Evolutionary conservation across 2,113 vertebrate species (phyloP).

Genomic region (Pelodiscus sinensis): DNA sequence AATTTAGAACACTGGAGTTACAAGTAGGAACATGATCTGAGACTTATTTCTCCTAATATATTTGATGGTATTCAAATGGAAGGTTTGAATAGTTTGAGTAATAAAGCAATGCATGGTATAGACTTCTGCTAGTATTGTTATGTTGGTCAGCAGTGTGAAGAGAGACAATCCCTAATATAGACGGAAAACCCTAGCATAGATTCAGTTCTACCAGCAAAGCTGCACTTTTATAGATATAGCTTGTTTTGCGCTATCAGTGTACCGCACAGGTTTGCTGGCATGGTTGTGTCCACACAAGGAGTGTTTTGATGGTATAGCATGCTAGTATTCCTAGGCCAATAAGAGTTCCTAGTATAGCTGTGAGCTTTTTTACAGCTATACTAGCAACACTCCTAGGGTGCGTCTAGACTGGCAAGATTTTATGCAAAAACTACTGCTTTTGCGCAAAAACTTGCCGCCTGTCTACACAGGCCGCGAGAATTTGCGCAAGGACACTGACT

Average conservation of each 20-base stretch:
- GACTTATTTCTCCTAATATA: background rate
- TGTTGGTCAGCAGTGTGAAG: background rate
- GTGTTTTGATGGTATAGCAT: background rate
- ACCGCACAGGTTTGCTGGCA: background rate
- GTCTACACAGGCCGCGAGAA: no score
- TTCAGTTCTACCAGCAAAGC: background rate
- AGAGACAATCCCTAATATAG: background rate
- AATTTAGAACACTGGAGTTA: fast-evolving
- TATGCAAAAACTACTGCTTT: no score
- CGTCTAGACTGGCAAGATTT: no score
- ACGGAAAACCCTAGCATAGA: background rate
- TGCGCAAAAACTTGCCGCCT: no score
- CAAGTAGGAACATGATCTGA: fast-evolving
- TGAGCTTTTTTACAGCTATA: background rate
- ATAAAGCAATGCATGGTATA: background rate
- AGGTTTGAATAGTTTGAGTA: background rate
- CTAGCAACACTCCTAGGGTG: background rate
- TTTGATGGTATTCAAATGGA: background rate
- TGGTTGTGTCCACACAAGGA: background rate
- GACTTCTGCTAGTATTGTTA: background rate
- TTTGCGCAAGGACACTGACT: no score
- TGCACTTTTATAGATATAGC: background rate
- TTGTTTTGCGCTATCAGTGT: background rate
- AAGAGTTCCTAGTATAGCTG: background rate
- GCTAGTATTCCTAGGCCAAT: background rate